phyloP scores from a whole-genome alignment of 2,797 vertebrate genomes.

The Phoeniculus purpureus region DNA sequence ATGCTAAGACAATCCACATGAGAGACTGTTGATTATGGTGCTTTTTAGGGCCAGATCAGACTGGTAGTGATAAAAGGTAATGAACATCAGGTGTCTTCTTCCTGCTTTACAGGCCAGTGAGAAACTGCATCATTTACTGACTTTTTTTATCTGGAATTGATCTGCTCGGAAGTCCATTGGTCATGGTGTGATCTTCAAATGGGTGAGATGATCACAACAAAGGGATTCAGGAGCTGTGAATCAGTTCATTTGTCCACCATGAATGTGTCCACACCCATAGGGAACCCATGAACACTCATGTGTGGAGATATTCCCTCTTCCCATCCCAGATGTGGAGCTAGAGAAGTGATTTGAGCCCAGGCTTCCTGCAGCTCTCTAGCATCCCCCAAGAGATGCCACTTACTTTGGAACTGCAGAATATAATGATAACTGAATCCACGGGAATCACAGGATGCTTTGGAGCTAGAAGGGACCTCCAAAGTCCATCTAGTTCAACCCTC shows the following conservation, averaged over 20 bases:
- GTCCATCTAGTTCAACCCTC: no score
- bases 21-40: slow-evolving; percentile 27
- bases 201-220: not conserved
- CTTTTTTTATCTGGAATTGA: not conserved
- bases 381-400: not conserved
- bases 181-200: not conserved
- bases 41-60: slow-evolving; percentile 34
- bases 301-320: not conserved
- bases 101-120: not conserved
- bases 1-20: slow-evolving; percentile 38
- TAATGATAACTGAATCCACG: not conserved
- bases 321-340: not conserved
- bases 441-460: no score
- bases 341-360: not conserved
- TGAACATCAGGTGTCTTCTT: slow-evolving; percentile 45
- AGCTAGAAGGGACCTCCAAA: no score
- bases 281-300: not conserved
- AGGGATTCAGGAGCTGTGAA: not conserved
- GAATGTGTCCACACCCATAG: accelerated
- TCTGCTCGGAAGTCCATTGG: not conserved
- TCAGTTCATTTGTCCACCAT: not conserved
- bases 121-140: not conserved
- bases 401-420: not conserved
- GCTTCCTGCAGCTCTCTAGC: not conserved
- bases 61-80: slow-evolving; percentile 62